A percentile compares a stretch with the other conserved stretches of the same genome.
phyloP scores from a whole-genome alignment of 2,113 vertebrate genomes.

The Pelecanus crispus region DNA sequence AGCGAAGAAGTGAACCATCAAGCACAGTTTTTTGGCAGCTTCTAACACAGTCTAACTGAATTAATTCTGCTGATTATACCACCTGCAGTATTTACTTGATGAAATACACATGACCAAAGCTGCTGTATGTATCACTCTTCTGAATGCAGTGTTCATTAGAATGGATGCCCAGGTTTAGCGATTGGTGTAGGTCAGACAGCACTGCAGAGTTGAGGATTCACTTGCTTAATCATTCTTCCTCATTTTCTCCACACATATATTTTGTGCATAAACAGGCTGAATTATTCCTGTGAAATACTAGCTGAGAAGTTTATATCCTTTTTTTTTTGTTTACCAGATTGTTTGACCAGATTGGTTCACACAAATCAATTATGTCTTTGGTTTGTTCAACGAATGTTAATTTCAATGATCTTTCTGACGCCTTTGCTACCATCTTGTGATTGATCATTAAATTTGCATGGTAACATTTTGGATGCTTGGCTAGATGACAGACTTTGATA shows the following conservation, averaged over 20 bases:
- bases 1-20: conserved; percentile 11
- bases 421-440: background rate
- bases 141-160: background rate
- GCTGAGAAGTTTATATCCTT: background rate
- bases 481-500: background rate
- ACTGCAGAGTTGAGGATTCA: background rate
- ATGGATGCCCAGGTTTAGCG: background rate
- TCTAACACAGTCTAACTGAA: conserved; percentile 26
- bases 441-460: background rate
- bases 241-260: background rate
- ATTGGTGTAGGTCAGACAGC: background rate
- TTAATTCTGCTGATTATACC: conserved; percentile 73
- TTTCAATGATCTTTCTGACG: background rate
- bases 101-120: conserved; percentile 20
- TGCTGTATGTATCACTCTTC: conserved; percentile 2
- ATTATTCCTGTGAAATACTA: background rate
- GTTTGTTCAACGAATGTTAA: background rate
- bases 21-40: conserved; percentile 65
- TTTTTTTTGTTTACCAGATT: background rate
- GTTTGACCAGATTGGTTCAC: background rate
- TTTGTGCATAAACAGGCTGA: background rate
- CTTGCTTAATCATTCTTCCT: background rate
- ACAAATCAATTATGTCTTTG: background rate
- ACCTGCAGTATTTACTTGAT: conserved; percentile 58
- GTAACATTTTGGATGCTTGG: background rate